Evolutionary conservation across 92 coral and sea anemone species (phyloP).

Genomic region (Pocillopora grandis): DNA sequence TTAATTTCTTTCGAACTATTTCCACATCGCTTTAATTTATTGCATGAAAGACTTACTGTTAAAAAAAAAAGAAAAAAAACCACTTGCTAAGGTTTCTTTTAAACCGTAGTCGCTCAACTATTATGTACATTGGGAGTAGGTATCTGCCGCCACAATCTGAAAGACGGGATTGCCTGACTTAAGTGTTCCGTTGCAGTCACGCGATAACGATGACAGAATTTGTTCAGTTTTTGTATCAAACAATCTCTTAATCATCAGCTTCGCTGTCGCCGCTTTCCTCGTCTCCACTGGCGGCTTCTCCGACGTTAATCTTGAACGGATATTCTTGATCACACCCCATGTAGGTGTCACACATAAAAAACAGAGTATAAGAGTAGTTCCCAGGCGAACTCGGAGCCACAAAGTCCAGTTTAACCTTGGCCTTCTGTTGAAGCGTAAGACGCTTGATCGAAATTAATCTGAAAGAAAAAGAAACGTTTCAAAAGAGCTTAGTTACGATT

Average conservation of each 20-base stretch:
- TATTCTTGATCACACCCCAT: constrained; percentile 99
- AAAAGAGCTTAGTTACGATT: neutral
- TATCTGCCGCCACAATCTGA: neutral
- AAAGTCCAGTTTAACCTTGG: constrained; percentile 94
- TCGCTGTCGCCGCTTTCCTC: constrained; percentile 91
- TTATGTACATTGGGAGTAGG: no score
- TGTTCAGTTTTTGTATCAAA: neutral
- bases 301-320: constrained; percentile 90
- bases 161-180: neutral
- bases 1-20: no score
- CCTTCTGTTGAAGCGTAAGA: constrained; percentile 96
- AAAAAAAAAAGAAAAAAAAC: no score
- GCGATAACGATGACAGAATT: neutral
- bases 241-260: constrained; percentile 19
- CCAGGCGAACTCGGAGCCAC: constrained; percentile 94
- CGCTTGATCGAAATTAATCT: constrained; percentile 97
- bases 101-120: no score
- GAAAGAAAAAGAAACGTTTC: neutral
- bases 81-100: no score
- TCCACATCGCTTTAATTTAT: no score
- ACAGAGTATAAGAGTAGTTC: constrained; percentile 84
- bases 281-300: constrained; percentile 88
- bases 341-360: constrained; percentile 98
- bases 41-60: no score
- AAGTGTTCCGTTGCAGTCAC: neutral